Conservation (phyloP, 2,113 vertebrate genomes). For the Cyprinodon brontotheroides region DNA sequence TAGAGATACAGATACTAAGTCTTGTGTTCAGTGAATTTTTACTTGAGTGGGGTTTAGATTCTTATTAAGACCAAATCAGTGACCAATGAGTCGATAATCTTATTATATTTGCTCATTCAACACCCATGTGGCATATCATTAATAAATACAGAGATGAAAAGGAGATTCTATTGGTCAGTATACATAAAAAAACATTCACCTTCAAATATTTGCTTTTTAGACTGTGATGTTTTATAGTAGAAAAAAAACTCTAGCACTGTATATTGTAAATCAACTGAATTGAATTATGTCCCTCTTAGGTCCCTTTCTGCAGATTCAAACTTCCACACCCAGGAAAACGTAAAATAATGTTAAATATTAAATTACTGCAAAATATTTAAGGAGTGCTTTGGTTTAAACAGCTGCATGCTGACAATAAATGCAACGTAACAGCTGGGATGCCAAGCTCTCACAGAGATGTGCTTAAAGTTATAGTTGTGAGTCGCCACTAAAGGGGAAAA, state of each 20-base stretch:
- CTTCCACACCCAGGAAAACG: neutral
- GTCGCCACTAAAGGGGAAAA: constrained; percentile 20
- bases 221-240: neutral
- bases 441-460: neutral
- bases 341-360: neutral
- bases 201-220: neutral
- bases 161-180: neutral
- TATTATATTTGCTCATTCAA: too few species aligned
- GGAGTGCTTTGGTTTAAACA: neutral
- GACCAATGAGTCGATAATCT: too few species aligned
- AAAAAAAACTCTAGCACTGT: neutral
- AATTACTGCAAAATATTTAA: neutral
- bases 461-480: too few species aligned
- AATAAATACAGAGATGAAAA: too few species aligned
- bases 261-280: too few species aligned
- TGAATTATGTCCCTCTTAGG: too few species aligned
- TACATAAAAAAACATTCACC: neutral
- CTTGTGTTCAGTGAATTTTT: too few species aligned
- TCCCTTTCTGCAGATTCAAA: neutral
- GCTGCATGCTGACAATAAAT: neutral
- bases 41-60: too few species aligned
- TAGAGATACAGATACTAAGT: too few species aligned
- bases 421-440: constrained; percentile 6
- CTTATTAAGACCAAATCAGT: too few species aligned
- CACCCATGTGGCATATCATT: too few species aligned